Base-by-base conservation (phyloP, 2,113 vertebrate genomes). In the Periophthalmodon schlosseri region DNA sequence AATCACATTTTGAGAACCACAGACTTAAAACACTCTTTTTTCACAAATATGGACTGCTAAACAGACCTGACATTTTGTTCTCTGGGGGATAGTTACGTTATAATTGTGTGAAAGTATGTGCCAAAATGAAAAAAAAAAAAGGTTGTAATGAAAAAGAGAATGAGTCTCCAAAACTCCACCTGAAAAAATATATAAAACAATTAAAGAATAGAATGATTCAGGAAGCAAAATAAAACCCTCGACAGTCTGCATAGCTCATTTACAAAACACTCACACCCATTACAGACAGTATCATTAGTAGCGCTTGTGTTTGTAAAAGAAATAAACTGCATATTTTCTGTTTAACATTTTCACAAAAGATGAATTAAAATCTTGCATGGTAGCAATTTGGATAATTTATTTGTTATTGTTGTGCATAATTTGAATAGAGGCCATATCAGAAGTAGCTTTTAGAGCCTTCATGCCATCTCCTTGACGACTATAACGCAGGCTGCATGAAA, bases 401-500 rank as follows among this genome's bases (percentile, higher is more conserved):
- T 65, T 65, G 34, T 36, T 65, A n/a, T 44, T 18, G 33, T 11
- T 36, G 14, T 36, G 61, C 20, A 8, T 64, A 4, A 39, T 65
- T 68, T 61, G 33, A 80, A 74, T 77, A 20, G 73, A 50, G 77
- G 21, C 73, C 56, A 13, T 57, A 39, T 21, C 46, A 49, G 34
- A 69, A 78, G 78, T 24, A 80, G 65, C 79, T 77, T 77, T 75
- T 52, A 50, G 50, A 70, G 75, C 82, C 78, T 77, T 68, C 76
- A 79, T 77, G 76, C 68, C 39, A 80, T 87, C 84, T 85, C 84
- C 74, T 73, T 88, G 87, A 87, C 82, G 84, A 85, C 89, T 78
- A 61, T 78, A 84, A 81, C 78, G 78, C 74, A 83, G 84, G 68
- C 80, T 72, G 77, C 36, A 68, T 84, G 76, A 80, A 79, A 84